Percentiles rank a stretch among this genome's conserved stretches.
These are phyloP conservation scores for Rhingia rostrata DNA, from an alignment of 2,888 invertebrate genomes.

Conservation along the genomic window DNA sequence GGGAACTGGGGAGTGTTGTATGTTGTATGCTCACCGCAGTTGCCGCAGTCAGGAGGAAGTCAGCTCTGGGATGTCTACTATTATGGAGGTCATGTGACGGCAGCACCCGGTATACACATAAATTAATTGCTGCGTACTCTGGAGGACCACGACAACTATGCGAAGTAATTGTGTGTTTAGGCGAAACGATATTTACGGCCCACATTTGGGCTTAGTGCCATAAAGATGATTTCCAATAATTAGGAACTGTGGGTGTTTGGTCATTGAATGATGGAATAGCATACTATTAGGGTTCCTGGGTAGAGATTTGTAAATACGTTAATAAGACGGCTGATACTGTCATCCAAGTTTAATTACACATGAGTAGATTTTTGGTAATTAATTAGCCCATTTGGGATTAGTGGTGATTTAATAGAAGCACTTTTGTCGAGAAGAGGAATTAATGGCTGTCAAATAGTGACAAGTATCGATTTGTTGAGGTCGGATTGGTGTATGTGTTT, in stretches of 20 bases:
- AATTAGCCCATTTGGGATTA: too few species aligned
- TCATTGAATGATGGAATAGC: not conserved
- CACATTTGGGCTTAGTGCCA: conserved; percentile 4
- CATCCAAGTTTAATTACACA: too few species aligned
- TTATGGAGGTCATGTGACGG: conserved; percentile 14
- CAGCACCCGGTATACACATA: not conserved
- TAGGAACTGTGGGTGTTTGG: not conserved
- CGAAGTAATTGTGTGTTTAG: not conserved
- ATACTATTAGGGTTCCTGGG: not conserved
- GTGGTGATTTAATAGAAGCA: too few species aligned
- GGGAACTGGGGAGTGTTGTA: conserved; percentile 10
- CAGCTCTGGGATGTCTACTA: conserved; percentile 4
- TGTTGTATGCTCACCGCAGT: conserved; percentile 12
- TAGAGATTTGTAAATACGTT: not conserved
- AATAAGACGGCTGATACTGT: not conserved
- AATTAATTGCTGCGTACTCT: not conserved
- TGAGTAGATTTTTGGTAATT: too few species aligned
- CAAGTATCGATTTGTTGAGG: too few species aligned
- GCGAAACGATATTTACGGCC: not conserved
- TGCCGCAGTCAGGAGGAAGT: conserved; percentile 32
- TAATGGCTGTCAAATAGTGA: too few species aligned
- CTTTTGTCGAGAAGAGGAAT: too few species aligned
- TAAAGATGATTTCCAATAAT: not conserved
- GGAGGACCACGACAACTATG: not conserved
- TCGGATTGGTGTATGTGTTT: too few species aligned